Percentiles rank a stretch among this genome's conserved stretches.
Evolutionary conservation across 53 echinoderm and acorn worm species (phyloP).

Genomic region (Hippasteria phrygiana): DNA sequence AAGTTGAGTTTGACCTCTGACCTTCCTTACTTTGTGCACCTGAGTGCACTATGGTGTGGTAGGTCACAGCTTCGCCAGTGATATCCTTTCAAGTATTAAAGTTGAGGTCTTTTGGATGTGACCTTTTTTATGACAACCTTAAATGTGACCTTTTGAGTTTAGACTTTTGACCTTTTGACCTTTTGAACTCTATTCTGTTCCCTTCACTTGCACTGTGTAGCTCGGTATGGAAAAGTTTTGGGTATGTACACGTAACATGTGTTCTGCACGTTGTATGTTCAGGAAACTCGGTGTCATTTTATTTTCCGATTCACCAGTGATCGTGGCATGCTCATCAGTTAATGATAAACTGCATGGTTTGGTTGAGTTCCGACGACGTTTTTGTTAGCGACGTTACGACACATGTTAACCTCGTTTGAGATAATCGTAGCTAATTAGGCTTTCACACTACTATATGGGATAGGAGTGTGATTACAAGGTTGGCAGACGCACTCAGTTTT

Average conservation of each 20-base stretch:
- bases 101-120: background rate
- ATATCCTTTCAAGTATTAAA: background rate
- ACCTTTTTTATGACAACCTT: background rate
- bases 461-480: no score
- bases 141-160: constrained; percentile 33
- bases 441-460: no score
- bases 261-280: constrained; percentile 56
- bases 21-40: no score
- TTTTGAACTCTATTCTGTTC: constrained; percentile 41
- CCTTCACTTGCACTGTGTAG: constrained; percentile 71
- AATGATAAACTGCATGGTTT: constrained; percentile 12
- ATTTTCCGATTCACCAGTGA: background rate
- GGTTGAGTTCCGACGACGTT: background rate
- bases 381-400: background rate
- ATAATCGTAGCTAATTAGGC: no score
- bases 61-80: no score
- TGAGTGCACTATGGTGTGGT: no score
- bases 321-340: constrained; percentile 18
- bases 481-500: no score
- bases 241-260: constrained; percentile 78
- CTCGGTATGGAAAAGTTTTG: constrained; percentile 92
- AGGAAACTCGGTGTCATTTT: constrained; percentile 1
- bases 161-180: constrained; percentile 11
- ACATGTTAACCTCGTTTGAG: no score
- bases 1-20: no score